These are phyloP conservation scores for Thunnus albacares DNA, from an alignment of 2,797 vertebrate genomes.

Conservation along the genomic window DNA sequence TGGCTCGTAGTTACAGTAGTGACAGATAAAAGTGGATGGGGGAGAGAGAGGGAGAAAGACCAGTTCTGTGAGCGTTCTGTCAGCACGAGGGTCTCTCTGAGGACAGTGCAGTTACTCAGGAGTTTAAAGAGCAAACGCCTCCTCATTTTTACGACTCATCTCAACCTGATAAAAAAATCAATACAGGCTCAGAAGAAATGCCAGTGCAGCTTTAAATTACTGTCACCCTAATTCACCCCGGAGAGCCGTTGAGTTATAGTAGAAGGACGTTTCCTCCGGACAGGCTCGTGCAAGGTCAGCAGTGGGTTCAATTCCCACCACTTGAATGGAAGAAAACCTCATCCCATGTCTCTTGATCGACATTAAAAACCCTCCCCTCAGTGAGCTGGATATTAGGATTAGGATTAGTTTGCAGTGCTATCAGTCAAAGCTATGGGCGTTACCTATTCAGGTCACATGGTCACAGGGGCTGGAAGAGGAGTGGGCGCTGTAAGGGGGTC, in stretches of 20 bases:
- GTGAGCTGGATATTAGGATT: conserved; percentile 59
- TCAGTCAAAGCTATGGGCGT: conserved; percentile 73
- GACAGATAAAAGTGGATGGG: conserved; percentile 30
- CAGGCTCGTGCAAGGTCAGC: conserved; percentile 52
- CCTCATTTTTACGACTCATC: conserved; percentile 61
- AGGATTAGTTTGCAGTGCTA: conserved; percentile 63
- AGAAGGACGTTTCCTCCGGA: conserved; percentile 28
- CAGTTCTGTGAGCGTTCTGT: conserved; percentile 12
- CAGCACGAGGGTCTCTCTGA: conserved; percentile 4
- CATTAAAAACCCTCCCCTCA: conserved; percentile 49
- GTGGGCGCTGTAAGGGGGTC: conserved; percentile 32
- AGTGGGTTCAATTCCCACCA: conserved; percentile 42
- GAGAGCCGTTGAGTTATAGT: conserved; percentile 22
- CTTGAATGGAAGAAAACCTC: conserved; percentile 25
- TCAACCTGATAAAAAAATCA: conserved; percentile 66
- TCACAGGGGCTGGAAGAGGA: conserved; percentile 41
- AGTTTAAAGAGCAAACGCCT: conserved; percentile 61
- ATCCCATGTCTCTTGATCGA: conserved; percentile 22
- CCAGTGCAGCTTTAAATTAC: conserved; percentile 51
- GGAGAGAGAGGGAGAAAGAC: conserved; percentile 8
- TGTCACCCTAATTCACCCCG: conserved; percentile 56
- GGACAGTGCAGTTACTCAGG: conserved; percentile 38
- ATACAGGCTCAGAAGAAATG: conserved; percentile 50
- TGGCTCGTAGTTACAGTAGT: conserved; percentile 45
- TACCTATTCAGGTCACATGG: conserved; percentile 84